Base-by-base conservation (phyloP, 92 coral and sea anemone species). In the Nematostella vectensis region DNA sequence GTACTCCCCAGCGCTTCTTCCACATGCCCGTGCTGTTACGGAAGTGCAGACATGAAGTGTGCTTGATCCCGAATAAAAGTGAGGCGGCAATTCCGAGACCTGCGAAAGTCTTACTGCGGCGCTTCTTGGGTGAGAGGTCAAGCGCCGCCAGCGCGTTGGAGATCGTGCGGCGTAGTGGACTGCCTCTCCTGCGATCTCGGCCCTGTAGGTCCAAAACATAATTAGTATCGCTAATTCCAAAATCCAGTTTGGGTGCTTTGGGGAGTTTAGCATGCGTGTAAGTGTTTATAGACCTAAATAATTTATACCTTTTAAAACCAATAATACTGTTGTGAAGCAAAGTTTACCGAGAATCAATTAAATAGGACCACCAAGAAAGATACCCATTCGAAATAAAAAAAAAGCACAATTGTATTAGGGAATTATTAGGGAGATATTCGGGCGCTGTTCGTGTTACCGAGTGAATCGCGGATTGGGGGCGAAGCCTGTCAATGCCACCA, bases 1-100 rank as follows among this genome's bases (percentile, higher is more conserved):
- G 30, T 12, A 91, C 95, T 21, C 95, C 77, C 98, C 98, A 91
- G 11, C 83, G 75, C 51, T 74, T 82, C 17, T 72, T 70, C 98
- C 98, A 91, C 18, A 74, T 56, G 1, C 95, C 98, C 39, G 72
- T 81, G 55, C 62, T 54, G 26, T 76, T 71, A 27, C 89, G 76
- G 58, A 77, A 50, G 30, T 72, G 85, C 26, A 91, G 60, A 23
- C 76, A 81, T 13, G 98, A 91, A 1, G 95, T 68, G 58, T 85
- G 75, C 19, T 71, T 79, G 59, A 85, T 72, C 29, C 78, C 78
- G 8, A 65, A 59, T 8, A 85, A 71, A 24, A 85, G 55, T 28
- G 79, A 63, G 18, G 75, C 72, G 22, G 87, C 70, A 12, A 75
- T 70, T 24, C 66, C 50, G 27, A 85, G 63, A 26, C 78, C 85